These are phyloP conservation scores for Tupaia tana DNA, from an alignment of 2,113 vertebrate species.

Conservation along the genomic window DNA sequence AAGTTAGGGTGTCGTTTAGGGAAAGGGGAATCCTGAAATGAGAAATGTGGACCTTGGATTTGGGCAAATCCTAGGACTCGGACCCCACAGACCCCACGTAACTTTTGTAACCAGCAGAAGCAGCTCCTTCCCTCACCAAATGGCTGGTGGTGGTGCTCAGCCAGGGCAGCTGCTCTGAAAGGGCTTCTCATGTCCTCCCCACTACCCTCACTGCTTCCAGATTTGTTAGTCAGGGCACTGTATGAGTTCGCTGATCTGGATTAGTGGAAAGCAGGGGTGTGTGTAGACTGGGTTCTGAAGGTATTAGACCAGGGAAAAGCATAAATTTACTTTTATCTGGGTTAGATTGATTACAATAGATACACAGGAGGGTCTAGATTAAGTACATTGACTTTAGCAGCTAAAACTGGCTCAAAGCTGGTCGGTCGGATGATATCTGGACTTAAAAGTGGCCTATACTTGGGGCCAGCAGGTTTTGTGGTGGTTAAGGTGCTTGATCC, in stretches of 20 bases:
- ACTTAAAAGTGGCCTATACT: not conserved
- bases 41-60: not conserved
- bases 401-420: constrained; percentile 2
- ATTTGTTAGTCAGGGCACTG: not conserved
- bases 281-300: not conserved
- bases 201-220: not conserved
- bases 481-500: too few species aligned
- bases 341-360: not conserved
- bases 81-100: not conserved
- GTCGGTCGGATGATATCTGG: not conserved
- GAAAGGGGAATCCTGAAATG: not conserved
- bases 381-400: not conserved
- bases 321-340: constrained; percentile 24
- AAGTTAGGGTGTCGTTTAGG: not conserved
- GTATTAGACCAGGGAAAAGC: not conserved
- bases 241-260: not conserved
- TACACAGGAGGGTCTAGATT: constrained; percentile 16
- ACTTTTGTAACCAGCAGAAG: not conserved
- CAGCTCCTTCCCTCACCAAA: not conserved
- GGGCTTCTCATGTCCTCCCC: not conserved
- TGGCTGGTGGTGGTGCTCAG: not conserved
- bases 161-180: not conserved
- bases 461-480: too few species aligned
- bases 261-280: not conserved
- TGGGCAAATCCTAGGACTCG: not conserved